Base-by-base conservation (phyloP, 37 sponge, comb jelly and placozoan species). In the Diacarnus erythraeanus region DNA sequence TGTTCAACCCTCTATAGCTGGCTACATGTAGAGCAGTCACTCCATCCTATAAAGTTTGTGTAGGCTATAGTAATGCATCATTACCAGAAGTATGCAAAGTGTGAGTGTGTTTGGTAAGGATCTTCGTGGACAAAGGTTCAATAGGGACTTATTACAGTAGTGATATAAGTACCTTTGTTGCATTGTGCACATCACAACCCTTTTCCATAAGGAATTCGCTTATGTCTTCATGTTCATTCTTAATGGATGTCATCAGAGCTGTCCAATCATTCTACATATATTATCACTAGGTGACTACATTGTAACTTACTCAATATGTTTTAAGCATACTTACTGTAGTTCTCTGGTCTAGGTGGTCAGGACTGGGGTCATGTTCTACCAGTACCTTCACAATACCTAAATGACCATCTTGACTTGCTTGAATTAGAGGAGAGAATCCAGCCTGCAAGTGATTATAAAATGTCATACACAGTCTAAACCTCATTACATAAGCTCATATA, bases 371-470 rank as follows among this genome's bases (percentile, higher is more conserved):
- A 31, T 65, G 34, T 31, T 65, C 66, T 34, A 65, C 1, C 34
- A 65, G 33, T 2, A 65, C 33, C 66, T 65, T 65, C 31, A 65
- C 66, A 17, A 65, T 31, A 31, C 33, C 66, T 3, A 65, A 30
- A 35, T 31, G 31, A 35, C 66, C 66, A 65, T 65, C 66, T 65
- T 65, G 66, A 65, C 33, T 6, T 17, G 66, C 66, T 65, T 31
- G 66, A 34, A 65, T 25, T 35, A 65, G 66, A 65, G 66, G 66
- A 65, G 66, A 65, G 31, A 31, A 31, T 30, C 66, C 66, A 30
- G 2, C 66, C 66, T 65, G 34, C 17, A 65, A 65, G 2, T 27
- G 6, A 30, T 12, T 65, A 30, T 3, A 5, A 8, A 30, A 31
- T 31, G 34, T 18, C 51, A 47, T 47, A 15, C 12, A 12, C 12